Percentiles rank a stretch among this genome's conserved stretches.
Evolutionary conservation across 2,797 vertebrate genomes (phyloP).

Genomic region (Huso huso): DNA sequence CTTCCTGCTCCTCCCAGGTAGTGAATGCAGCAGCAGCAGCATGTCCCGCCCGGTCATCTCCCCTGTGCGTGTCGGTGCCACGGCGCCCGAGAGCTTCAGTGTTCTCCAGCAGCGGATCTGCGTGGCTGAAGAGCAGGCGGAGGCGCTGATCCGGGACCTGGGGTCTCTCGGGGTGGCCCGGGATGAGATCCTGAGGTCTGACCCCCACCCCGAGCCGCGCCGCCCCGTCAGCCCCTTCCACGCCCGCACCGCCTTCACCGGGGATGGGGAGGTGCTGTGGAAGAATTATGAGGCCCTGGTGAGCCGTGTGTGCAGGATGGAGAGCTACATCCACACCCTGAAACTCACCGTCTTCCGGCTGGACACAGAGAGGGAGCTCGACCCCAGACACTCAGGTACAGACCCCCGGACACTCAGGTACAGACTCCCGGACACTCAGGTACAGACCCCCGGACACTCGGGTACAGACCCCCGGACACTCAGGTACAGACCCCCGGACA

Average conservation of each 20-base stretch:
- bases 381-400: constrained; percentile 47
- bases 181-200: constrained; percentile 31
- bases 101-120: constrained; percentile 50
- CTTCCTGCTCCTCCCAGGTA: neutral
- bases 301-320: constrained; percentile 41
- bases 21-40: constrained; percentile 7
- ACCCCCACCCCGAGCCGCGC: neutral
- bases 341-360: constrained; percentile 48
- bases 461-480: too few relatives aligned
- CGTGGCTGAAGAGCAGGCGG: constrained; percentile 52
- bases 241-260: constrained; percentile 10
- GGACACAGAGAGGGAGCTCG: constrained; percentile 50
- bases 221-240: constrained; percentile 33
- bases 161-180: constrained; percentile 32
- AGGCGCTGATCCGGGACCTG: constrained; percentile 39
- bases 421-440: too few relatives aligned
- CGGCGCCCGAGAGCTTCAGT: constrained; percentile 44
- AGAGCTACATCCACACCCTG: constrained; percentile 56
- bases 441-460: too few relatives aligned
- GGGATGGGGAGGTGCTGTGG: constrained; percentile 36
- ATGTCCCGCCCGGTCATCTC: constrained; percentile 37
- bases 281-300: constrained; percentile 47
- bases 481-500: too few relatives aligned
- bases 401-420: too few relatives aligned
- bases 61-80: constrained; percentile 35